A percentile compares a stretch with the other conserved stretches of the same genome.
These are phyloP conservation scores for Tylochromis polylepis DNA, from an alignment of 2,113 vertebrate genomes.

Conservation along the genomic window DNA sequence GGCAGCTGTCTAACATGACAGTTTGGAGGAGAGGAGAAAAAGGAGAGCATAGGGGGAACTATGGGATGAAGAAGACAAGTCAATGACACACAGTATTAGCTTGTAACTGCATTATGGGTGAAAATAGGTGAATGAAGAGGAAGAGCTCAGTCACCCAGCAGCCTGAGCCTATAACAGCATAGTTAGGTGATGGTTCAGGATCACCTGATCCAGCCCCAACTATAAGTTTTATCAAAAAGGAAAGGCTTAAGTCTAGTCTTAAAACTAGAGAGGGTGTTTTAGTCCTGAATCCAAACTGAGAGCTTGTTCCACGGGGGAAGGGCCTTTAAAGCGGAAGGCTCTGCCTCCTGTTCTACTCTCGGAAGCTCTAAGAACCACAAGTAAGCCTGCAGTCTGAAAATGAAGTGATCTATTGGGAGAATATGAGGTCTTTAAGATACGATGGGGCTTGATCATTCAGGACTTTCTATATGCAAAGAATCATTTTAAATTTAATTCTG, in stretches of 20 bases:
- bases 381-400: not conserved
- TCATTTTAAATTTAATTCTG: not conserved
- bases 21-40: not conserved
- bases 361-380: not conserved
- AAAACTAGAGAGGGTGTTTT: not conserved
- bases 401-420: not conserved
- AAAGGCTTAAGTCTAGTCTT: not conserved
- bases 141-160: not conserved
- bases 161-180: not conserved
- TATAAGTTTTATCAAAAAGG: not conserved
- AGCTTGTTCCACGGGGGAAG: not conserved
- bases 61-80: not conserved
- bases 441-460: not conserved
- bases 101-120: rapidly evolving
- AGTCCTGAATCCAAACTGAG: not conserved
- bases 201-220: not conserved
- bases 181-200: not conserved
- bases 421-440: not conserved
- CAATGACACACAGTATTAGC: not conserved
- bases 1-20: not conserved
- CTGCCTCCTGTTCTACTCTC: not conserved
- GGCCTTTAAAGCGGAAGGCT: not conserved
- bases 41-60: not conserved
- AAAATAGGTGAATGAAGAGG: not conserved
- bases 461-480: not conserved